phyloP scores from a whole-genome alignment of 2,888 invertebrate species.

The Antheraea assamensis region DNA sequence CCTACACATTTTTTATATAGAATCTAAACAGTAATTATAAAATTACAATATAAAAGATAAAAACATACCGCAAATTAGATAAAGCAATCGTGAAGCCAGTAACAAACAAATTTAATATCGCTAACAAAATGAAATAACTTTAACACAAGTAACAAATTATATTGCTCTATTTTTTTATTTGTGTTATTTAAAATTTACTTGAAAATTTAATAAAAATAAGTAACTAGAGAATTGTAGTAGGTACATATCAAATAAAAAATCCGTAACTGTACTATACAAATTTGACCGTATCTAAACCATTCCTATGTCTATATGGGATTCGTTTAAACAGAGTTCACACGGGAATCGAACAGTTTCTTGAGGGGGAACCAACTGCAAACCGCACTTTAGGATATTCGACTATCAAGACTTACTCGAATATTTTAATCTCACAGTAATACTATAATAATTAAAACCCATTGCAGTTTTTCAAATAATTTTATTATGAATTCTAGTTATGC shows the following conservation, averaged over 20 bases:
- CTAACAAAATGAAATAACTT: no score
- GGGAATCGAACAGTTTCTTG: slow-evolving; percentile 73
- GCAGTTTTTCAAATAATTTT: not conserved
- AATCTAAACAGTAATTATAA: no score
- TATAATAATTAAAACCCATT: not conserved
- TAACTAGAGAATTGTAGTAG: no score
- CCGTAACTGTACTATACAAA: not conserved
- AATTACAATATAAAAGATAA: no score
- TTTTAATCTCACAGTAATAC: not conserved
- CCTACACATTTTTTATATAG: no score
- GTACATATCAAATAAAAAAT: not conserved
- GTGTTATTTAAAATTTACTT: no score
- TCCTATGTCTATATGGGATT: slow-evolving; percentile 23
- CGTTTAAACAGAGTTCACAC: slow-evolving; percentile 65
- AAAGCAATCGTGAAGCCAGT: no score
- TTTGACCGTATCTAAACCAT: slow-evolving; percentile 7
- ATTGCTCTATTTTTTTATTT: no score
- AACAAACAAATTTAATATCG: no score
- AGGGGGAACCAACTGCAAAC: slow-evolving; percentile 53
- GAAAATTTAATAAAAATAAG: no score
- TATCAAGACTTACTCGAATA: slow-evolving; percentile 35
- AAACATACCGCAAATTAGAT: no score
- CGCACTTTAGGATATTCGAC: slow-evolving; percentile 39
- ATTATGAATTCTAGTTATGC: not conserved
- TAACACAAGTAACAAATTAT: no score